Evolutionary conservation across 1,140 invertebrate species (phyloP).

Genomic region (Cataglyphis hispanica): DNA sequence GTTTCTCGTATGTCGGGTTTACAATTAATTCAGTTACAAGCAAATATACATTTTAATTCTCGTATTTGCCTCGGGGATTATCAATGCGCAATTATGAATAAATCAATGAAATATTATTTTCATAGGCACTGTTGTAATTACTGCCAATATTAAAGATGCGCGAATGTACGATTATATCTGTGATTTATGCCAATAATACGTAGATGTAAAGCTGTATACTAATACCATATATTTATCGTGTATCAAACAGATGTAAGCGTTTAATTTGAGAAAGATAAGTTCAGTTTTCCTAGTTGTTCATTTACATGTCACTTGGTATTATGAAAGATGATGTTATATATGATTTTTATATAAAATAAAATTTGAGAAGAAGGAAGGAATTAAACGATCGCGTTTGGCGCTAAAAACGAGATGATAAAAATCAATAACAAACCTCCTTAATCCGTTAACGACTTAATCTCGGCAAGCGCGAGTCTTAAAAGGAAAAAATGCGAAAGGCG

Average conservation of each 20-base stretch:
- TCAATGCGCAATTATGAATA: constrained; percentile 17
- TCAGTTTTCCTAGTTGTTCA: not conserved
- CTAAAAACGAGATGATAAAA: not conserved
- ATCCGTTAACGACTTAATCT: not conserved
- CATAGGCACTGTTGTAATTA: constrained; percentile 30
- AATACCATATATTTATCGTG: not conserved
- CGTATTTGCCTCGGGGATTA: constrained; percentile 35
- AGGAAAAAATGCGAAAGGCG: constrained; percentile 23
- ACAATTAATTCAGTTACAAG: constrained; percentile 43
- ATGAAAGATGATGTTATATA: not conserved
- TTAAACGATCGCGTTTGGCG: not conserved
- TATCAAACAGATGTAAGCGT: not conserved
- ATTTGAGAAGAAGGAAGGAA: not conserved
- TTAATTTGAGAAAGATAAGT: not conserved
- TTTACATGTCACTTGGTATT: not conserved
- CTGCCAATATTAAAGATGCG: constrained; percentile 25
- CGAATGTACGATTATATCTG: not conserved
- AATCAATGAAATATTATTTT: constrained; percentile 43
- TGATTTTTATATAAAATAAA: not conserved
- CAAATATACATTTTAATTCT: constrained; percentile 38
- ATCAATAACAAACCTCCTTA: not conserved
- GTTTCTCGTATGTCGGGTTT: constrained; percentile 33
- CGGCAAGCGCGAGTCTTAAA: not conserved
- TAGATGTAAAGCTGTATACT: not conserved
- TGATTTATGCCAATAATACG: not conserved